Conservation (phyloP, 2,888 invertebrate species). For the Drosophila atripex region DNA sequence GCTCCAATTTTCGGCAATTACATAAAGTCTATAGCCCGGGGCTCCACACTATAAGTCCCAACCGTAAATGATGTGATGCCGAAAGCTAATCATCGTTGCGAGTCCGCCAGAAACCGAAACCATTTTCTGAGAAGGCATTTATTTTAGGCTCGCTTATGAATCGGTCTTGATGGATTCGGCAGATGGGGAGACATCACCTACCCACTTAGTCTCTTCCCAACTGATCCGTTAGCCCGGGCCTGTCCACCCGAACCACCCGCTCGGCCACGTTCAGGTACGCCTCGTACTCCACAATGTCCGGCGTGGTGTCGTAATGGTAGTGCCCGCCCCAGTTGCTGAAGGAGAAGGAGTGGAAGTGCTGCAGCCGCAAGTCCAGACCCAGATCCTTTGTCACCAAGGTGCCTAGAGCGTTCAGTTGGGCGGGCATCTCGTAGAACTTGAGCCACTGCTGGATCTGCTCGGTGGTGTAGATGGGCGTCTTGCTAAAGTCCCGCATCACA, state of each 20-base stretch:
- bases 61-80: slow-evolving; percentile 20
- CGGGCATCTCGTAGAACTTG: slow-evolving; percentile 94
- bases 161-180: not conserved
- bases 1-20: slow-evolving; percentile 41
- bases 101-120: slow-evolving; percentile 27
- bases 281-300: slow-evolving; percentile 88
- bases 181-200: slow-evolving; percentile 2
- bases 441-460: slow-evolving; percentile 94
- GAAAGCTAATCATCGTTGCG: not conserved
- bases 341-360: slow-evolving; percentile 98
- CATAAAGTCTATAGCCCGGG: slow-evolving; percentile 25
- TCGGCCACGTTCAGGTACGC: slow-evolving; percentile 92
- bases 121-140: slow-evolving; percentile 21
- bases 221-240: slow-evolving; percentile 65
- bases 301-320: slow-evolving; percentile 98
- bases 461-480: slow-evolving; percentile 88
- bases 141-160: slow-evolving; percentile 26
- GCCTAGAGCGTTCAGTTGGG: slow-evolving; percentile 94
- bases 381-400: slow-evolving; percentile 94
- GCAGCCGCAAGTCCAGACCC: slow-evolving; percentile 94
- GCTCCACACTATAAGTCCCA: not conserved
- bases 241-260: slow-evolving; percentile 1
- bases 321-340: slow-evolving; percentile 94
- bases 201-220: slow-evolving; percentile 59
- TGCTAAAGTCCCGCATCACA: slow-evolving; percentile 97